Evolutionary conservation across 1,140 invertebrate genomes (phyloP).

Genomic region (Spodoptera litura): DNA sequence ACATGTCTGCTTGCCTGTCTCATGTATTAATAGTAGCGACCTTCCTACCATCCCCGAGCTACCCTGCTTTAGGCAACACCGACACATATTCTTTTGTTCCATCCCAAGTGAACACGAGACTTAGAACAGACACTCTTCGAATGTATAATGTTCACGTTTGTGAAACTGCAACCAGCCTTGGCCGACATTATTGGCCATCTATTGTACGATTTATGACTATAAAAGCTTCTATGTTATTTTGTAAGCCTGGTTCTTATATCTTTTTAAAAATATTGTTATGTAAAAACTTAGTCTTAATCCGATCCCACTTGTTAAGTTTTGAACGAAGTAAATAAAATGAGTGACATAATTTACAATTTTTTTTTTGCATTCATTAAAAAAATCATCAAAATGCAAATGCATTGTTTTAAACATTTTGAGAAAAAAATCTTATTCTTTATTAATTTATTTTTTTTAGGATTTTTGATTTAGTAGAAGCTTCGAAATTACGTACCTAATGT

Average conservation of each 20-base stretch:
- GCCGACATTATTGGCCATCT: conserved; percentile 61
- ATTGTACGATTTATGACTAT: conserved; percentile 46
- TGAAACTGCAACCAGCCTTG: conserved; percentile 68
- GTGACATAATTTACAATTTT: too few species aligned
- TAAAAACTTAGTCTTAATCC: not conserved
- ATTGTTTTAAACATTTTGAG: too few species aligned
- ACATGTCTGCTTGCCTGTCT: too few species aligned
- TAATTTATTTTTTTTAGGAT: too few species aligned
- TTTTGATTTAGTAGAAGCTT: too few species aligned
- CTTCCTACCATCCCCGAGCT: not conserved
- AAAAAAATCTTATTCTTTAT: too few species aligned
- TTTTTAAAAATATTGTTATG: not conserved
- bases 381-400: too few species aligned
- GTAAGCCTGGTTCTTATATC: conserved; percentile 14
- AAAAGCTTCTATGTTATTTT: conserved; percentile 3
- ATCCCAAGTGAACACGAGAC: conserved; percentile 50
- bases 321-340: not conserved
- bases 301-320: not conserved
- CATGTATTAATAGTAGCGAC: not conserved
- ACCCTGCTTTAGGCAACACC: not conserved
- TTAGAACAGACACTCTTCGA: conserved; percentile 50
- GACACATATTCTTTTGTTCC: conserved; percentile 51
- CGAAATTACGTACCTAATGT: too few species aligned
- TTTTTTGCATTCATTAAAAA: too few species aligned
- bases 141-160: conserved; percentile 68